Conservation (phyloP, 2,797 vertebrate genomes). For the Oryzias sinensis region DNA sequence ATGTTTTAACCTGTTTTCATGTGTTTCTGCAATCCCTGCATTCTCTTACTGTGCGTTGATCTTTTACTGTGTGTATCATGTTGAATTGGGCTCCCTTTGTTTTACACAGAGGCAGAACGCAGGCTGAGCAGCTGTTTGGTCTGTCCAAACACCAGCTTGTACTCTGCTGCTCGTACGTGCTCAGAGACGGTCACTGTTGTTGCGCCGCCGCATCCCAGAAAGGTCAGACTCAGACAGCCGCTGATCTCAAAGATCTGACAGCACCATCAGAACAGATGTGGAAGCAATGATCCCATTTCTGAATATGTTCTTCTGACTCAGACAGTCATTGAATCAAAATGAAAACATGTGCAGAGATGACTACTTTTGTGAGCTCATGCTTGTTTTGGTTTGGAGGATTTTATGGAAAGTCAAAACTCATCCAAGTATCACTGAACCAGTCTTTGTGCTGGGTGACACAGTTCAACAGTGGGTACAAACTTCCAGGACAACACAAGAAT, state of each 20-base stretch:
- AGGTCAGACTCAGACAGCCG: slow-evolving; percentile 4
- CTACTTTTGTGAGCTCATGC: not conserved
- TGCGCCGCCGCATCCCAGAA: slow-evolving; percentile 17
- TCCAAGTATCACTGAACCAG: too few relatives aligned
- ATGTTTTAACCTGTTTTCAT: slow-evolving; percentile 32
- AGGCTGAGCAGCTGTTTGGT: slow-evolving; percentile 27
- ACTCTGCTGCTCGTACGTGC: slow-evolving; percentile 12
- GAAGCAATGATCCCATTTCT: not conserved
- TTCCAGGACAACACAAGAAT: too few relatives aligned
- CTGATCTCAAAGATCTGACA: not conserved
- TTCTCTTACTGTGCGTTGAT: slow-evolving; percentile 32
- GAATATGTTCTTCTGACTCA: not conserved
- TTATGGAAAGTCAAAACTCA: too few relatives aligned
- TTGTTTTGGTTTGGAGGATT: not conserved
- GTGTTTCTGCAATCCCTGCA: slow-evolving; percentile 36
- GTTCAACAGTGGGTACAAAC: too few relatives aligned
- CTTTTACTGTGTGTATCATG: slow-evolving; percentile 22
- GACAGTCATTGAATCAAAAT: not conserved
- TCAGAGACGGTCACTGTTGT: slow-evolving; percentile 11
- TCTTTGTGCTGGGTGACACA: too few relatives aligned
- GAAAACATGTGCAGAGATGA: not conserved
- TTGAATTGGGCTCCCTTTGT: slow-evolving; percentile 38
- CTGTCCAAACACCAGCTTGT: slow-evolving; percentile 36
- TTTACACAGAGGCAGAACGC: slow-evolving; percentile 15
- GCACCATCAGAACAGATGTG: not conserved